Conservation (phyloP, 2,797 vertebrate species). For the Parambassis ranga region DNA sequence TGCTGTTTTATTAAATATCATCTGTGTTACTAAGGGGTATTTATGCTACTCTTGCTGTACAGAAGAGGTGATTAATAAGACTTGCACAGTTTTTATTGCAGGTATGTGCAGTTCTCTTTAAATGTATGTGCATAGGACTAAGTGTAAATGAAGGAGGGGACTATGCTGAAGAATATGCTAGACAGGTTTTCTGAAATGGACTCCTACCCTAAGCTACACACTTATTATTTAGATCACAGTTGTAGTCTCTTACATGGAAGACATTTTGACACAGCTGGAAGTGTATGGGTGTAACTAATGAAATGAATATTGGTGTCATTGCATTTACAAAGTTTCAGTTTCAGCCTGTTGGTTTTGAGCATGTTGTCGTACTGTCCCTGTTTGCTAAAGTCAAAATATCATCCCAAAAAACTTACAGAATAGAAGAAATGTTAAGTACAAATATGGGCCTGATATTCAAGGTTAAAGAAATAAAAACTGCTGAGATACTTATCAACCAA, state of each 20-base stretch:
- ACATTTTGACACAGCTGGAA: not conserved
- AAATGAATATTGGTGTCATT: too few species aligned
- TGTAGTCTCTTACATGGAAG: not conserved
- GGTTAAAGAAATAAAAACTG: not conserved
- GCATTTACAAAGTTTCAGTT: not conserved
- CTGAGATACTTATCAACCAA: not conserved
- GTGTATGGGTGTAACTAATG: not conserved
- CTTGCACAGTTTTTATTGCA: too few species aligned
- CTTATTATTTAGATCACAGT: not conserved
- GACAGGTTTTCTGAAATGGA: fast-evolving
- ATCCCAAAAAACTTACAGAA: too few species aligned
- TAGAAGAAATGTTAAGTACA: too few species aligned
- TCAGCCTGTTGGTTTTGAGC: not conserved
- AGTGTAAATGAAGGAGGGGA: too few species aligned
- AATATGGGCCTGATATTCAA: too few species aligned
- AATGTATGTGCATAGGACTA: too few species aligned
- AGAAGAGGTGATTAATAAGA: too few species aligned
- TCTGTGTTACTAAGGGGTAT: not conserved
- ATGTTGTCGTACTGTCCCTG: not conserved
- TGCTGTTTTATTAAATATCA: conserved; percentile 8
- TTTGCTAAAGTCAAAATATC: not conserved
- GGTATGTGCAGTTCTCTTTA: too few species aligned
- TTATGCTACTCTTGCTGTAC: not conserved
- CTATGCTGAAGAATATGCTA: too few species aligned
- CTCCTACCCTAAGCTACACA: too few species aligned